Conservation (phyloP, 64 coral and sea anemone genomes). For the Pachyseris speciosa region DNA sequence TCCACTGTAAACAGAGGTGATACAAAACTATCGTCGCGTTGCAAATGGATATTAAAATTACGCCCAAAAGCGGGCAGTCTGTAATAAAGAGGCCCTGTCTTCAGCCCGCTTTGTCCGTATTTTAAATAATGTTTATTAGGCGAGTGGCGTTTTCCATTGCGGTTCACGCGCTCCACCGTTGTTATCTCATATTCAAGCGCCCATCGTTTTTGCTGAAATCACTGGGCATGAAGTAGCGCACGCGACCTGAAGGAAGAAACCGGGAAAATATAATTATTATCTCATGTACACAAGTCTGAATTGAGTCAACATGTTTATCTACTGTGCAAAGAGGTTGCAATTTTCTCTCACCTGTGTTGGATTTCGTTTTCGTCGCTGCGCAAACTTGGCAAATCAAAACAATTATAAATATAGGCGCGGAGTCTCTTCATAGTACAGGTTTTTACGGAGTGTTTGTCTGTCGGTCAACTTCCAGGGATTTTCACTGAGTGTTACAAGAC, state of each 20-base stretch:
- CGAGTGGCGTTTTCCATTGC: conserved; percentile 6
- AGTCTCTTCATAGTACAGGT: conserved; percentile 42
- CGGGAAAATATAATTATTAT: not conserved
- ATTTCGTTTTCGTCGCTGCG: conserved; percentile 1
- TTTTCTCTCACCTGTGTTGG: not conserved
- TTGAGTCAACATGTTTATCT: not conserved
- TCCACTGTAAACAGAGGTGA: conserved; percentile 82
- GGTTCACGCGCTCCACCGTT: conserved; percentile 10
- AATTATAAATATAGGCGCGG: conserved; percentile 8
- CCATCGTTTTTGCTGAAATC: conserved; percentile 7
- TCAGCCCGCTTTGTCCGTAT: conserved; percentile 46
- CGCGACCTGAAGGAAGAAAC: conserved; percentile 30
- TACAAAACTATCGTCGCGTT: conserved; percentile 69
- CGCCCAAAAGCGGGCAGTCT: conserved; percentile 79
- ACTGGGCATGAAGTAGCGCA: not conserved
- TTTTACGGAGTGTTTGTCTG: not conserved
- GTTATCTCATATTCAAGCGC: conserved; percentile 30
- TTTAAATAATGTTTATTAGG: conserved; percentile 77
- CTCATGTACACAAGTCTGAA: not conserved
- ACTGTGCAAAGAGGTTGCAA: not conserved
- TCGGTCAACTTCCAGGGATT: not conserved
- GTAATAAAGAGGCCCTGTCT: conserved; percentile 75
- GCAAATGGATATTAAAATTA: conserved; percentile 78
- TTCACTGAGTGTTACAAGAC: conserved; percentile 25
- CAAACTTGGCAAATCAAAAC: conserved; percentile 8